Evolutionary conservation across 2,888 invertebrate species (phyloP).

Genomic region (Phytoseiulus persimilis): DNA sequence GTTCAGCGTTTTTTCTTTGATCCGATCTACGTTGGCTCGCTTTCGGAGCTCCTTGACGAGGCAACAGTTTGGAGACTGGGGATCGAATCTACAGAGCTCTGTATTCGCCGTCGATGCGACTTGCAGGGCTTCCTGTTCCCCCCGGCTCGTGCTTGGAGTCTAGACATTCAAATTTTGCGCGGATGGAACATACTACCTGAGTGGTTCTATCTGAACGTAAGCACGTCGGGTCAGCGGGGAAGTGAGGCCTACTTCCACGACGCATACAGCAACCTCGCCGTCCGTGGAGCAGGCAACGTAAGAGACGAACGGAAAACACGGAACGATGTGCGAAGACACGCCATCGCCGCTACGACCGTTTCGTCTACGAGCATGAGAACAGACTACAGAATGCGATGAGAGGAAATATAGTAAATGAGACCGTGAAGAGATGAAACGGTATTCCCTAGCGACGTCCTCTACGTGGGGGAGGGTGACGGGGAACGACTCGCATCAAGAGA

Average conservation of each 20-base stretch:
- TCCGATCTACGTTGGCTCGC: neutral
- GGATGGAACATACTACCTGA: neutral
- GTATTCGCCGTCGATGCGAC: neutral
- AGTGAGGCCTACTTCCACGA: neutral
- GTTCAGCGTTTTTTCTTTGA: neutral
- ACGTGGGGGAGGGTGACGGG: neutral
- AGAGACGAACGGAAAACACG: neutral
- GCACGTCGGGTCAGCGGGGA: neutral
- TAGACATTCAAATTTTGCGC: too few relatives aligned
- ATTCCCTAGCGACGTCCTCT: neutral
- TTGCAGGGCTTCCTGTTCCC: neutral
- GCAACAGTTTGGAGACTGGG: neutral
- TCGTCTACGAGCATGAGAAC: neutral
- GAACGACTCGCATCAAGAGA: neutral
- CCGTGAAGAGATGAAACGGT: neutral
- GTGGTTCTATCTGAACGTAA: neutral
- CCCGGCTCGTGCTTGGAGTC: neutral
- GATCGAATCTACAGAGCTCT: neutral
- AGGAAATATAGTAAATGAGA: neutral
- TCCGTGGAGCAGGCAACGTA: neutral
- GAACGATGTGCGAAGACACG: neutral
- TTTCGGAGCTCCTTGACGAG: neutral
- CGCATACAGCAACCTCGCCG: neutral
- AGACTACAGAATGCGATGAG: neutral
- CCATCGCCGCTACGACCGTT: neutral